phyloP scores from a whole-genome alignment of 2,888 invertebrate species.

The Cerastoderma edule region DNA sequence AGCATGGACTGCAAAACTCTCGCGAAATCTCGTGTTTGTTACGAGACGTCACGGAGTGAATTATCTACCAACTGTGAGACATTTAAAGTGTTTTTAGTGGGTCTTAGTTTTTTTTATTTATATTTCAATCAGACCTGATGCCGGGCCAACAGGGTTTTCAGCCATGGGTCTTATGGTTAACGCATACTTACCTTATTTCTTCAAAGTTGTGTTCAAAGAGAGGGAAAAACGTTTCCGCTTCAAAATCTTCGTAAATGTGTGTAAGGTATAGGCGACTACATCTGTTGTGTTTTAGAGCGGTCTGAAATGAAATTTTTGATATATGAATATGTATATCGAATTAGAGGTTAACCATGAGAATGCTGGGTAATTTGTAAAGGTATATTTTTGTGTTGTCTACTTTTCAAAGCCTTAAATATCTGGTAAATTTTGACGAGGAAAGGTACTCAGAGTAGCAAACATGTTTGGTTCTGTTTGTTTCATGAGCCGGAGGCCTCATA shows the following conservation, averaged over 20 bases:
- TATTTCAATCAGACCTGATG: too few species aligned
- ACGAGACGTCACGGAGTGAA: neutral
- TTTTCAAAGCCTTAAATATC: neutral
- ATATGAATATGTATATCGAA: neutral
- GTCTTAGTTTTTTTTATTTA: too few species aligned
- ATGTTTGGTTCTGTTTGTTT: neutral
- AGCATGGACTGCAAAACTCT: too few species aligned
- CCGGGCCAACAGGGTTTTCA: neutral
- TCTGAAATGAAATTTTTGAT: constrained; percentile 30
- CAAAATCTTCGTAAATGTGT: constrained; percentile 44
- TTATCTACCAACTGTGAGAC: neutral
- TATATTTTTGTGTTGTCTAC: neutral
- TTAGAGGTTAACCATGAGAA: too few species aligned
- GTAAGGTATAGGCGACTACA: constrained; percentile 40
- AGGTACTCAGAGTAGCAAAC: neutral
- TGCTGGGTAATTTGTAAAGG: neutral
- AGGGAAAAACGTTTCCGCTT: constrained; percentile 44
- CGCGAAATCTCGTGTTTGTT: too few species aligned
- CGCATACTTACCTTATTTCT: constrained; percentile 32
- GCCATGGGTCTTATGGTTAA: too few species aligned
- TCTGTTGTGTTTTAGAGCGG: constrained; percentile 29
- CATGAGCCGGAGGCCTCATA: too few species aligned
- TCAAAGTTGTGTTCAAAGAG: constrained; percentile 41
- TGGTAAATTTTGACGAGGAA: neutral
- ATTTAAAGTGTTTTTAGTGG: neutral